Percentiles rank a stretch among this genome's conserved stretches.
Conservation (phyloP, 2,113 vertebrate genomes). For the Engraulis encrasicolus region DNA sequence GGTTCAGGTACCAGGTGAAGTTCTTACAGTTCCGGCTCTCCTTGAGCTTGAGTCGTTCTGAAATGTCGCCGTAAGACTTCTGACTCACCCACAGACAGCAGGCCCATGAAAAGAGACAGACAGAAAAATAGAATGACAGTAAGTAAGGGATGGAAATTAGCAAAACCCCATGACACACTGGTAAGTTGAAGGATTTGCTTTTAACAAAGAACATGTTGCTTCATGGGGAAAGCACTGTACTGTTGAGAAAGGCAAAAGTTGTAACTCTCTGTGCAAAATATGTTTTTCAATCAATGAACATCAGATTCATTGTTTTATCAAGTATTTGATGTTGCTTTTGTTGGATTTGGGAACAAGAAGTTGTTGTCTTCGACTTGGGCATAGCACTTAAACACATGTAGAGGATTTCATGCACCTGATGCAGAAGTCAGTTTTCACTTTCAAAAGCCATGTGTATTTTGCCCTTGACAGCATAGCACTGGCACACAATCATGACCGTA, state of each 20-base stretch:
- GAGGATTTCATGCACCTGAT: no score
- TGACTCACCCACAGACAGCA: constrained; percentile 49
- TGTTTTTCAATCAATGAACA: no score
- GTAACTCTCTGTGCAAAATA: no score
- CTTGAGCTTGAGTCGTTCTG: constrained; percentile 74
- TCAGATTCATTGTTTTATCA: no score
- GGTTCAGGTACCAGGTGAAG: constrained; percentile 86
- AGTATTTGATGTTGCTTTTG: no score
- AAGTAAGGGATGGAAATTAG: neutral
- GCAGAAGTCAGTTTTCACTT: no score
- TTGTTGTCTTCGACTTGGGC: no score
- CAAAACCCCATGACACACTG: neutral
- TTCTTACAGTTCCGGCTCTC: constrained; percentile 79
- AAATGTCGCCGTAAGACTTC: constrained; percentile 83
- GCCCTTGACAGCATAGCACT: neutral
- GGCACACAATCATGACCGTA: no score
- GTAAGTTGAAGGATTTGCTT: neutral
- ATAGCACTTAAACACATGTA: neutral
- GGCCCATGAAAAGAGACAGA: neutral
- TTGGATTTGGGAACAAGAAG: no score
- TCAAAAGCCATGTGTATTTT: no score
- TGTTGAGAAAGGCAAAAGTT: no score
- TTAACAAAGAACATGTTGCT: neutral
- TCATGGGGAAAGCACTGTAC: neutral
- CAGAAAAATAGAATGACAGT: neutral